Base-by-base conservation (phyloP, 1,140 invertebrate species). In the Charaxes varanes region DNA sequence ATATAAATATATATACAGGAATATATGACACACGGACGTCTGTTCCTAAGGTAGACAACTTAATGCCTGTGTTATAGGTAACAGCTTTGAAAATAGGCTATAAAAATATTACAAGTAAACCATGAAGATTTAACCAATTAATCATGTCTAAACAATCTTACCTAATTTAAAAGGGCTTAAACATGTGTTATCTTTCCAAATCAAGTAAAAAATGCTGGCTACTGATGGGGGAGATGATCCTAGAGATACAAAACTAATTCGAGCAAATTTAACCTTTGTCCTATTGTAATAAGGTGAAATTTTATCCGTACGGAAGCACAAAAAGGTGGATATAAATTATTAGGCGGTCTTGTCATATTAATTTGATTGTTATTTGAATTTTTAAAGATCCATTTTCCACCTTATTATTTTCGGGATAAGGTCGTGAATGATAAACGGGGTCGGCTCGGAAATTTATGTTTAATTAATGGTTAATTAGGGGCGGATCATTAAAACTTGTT, bases 291-390 rank as follows among this genome's bases (percentile, higher is more conserved):
- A 31, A 17, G 12, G 28, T 31, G 16, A 7, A 31, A 31, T 15
- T 18, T 31, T 8, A 14, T 17, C 5, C 11, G 28, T 18, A 10
- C n/a, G n/a, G n/a, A n/a, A n/a, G n/a, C n/a, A 31, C 15, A 18
- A 6, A 11, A 12, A 31, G n/a, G 28, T 31, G 18, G 11, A 16
- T 31, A 31, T 31, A 6, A 31, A 31, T 17, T 18, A 31, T 31
- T 31, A 31, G 28, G 15, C 28, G 28, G 8, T 14, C 28, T 13
- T 31, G 28, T 31, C 28, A 31, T 18, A 31, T 31, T 31, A 31
- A 31, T 31, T 31, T 31, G 28, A 31, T 31, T 31, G 28, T 31
- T 31, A 14, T 31, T 6, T 31, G 28, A 31, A 31, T 31, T 17
- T 31, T 31, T 31, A 31, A 17, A 17, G 12, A 17, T 16, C n/a